Base-by-base conservation (phyloP, 2,888 invertebrate genomes). In the Chrysina gloriosa region DNA sequence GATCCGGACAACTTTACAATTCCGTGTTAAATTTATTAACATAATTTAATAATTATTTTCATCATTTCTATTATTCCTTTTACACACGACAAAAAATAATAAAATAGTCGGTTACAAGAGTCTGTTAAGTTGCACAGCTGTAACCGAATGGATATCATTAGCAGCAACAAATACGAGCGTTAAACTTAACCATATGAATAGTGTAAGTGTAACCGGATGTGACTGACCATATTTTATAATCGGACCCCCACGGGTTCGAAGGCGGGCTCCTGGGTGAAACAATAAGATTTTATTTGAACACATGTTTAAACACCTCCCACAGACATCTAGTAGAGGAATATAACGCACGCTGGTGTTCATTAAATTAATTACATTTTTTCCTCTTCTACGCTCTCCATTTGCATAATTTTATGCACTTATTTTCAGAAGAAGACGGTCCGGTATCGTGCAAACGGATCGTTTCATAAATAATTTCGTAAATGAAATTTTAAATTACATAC, bases 401-500 rank as follows among this genome's bases (percentile, higher is more conserved):
- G 64, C 64, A 64, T 64, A 64, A 64, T 64, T 64, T 64, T 52
- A 64, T 52, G 64, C 64, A 52, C 36, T 50, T 23, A 36, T 34
- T 64, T 64, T 47, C n/a, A n/a, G n/a, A n/a, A 47, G 54, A 34
- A 63, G 54, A 47, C 50, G 52, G 58, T 27, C 42, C 11, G 63
- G 74, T 78, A 75, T 77, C 79, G 79, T 80, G 79, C 76, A 73
- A 72, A 72, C 73, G 71, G 75, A 78, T 77, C 78, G 75, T 80
- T 79, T 77, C 77, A 77, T 78, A 79, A 77, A 79, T 78, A 78
- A 80, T 80, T 79, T 78, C 75, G 77, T 77, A 80, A 81, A 81
- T 80, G 81, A 80, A 81, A 81, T 79, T 79, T 80, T 77, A 81
- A 81, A 82, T 81, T 80, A 79, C 74, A 77, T 76, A 77, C 76